A percentile compares a stretch with the other conserved stretches of the same genome.
These are phyloP conservation scores for Spatulosminthurus flaviceps DNA, from an alignment of 2,888 invertebrate species.

Conservation along the genomic window DNA sequence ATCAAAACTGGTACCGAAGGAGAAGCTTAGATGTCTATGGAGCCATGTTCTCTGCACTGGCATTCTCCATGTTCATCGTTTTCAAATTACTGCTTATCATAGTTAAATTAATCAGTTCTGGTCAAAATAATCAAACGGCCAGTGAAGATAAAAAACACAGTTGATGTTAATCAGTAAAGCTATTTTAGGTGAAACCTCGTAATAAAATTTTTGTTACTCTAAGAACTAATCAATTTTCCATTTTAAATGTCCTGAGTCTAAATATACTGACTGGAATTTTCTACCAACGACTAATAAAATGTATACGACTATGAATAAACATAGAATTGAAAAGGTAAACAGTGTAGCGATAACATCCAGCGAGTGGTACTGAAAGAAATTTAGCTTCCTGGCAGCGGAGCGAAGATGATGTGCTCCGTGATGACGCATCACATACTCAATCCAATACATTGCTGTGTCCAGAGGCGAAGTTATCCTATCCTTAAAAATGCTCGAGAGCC, in stretches of 20 bases:
- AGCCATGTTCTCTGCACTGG: neutral
- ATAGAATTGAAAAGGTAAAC: neutral
- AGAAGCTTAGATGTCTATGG: constrained; percentile 35
- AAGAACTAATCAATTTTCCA: too few relatives aligned
- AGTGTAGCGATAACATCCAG: constrained; percentile 17
- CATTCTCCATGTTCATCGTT: neutral
- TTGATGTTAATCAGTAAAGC: too few relatives aligned
- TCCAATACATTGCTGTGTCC: constrained; percentile 51
- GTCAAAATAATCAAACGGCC: neutral
- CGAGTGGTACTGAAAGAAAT: constrained; percentile 31
- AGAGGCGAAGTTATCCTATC: constrained; percentile 32
- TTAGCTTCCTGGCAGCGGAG: constrained; percentile 26
- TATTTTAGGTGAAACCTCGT: too few relatives aligned
- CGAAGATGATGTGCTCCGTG: constrained; percentile 30
- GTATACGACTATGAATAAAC: neutral
- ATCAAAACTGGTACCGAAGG: constrained; percentile 21
- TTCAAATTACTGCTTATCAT: too few relatives aligned
- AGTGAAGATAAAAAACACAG: too few relatives aligned
- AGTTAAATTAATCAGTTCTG: neutral
- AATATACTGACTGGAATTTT: neutral
- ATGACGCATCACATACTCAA: constrained; percentile 54
- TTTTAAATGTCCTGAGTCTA: too few relatives aligned
- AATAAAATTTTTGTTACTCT: too few relatives aligned
- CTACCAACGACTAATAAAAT: neutral
- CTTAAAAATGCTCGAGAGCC: neutral